These are phyloP conservation scores for Macropodus opercularis DNA, from an alignment of 2,797 vertebrate species.

Conservation along the genomic window DNA sequence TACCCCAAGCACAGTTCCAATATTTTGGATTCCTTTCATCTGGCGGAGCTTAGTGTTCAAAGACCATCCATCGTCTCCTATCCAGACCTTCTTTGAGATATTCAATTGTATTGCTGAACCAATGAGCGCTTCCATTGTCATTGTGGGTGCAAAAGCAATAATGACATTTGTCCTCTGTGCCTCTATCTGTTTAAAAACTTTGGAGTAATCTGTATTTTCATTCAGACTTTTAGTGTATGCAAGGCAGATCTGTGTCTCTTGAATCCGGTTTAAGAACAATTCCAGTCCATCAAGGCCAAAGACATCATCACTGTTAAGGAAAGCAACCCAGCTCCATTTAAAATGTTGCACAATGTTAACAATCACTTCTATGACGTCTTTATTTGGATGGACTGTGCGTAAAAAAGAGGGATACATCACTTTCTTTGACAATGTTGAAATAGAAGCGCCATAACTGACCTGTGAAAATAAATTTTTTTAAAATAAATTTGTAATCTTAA, in stretches of 20 bases:
- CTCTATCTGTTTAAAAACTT: constrained; percentile 66
- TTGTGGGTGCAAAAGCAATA: constrained; percentile 73
- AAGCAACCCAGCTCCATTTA: constrained; percentile 86
- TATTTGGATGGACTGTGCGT: constrained; percentile 81
- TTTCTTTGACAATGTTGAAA: constrained; percentile 68
- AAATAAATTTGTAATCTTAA: neutral
- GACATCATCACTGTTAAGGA: constrained; percentile 75
- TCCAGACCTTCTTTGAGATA: constrained; percentile 84
- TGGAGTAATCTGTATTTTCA: neutral
- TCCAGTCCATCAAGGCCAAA: constrained; percentile 72
- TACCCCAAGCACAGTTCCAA: constrained; percentile 84
- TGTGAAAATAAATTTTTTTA: constrained; percentile 38
- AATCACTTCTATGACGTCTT: constrained; percentile 77
- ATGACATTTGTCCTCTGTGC: constrained; percentile 64
- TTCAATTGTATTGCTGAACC: constrained; percentile 75
- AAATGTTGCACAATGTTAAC: constrained; percentile 80
- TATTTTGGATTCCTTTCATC: constrained; percentile 69
- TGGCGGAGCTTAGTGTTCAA: constrained; percentile 67
- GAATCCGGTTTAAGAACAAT: constrained; percentile 67
- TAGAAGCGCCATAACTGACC: constrained; percentile 76
- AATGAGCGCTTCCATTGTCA: constrained; percentile 63
- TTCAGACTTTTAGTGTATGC: constrained; percentile 76
- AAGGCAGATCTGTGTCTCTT: constrained; percentile 70
- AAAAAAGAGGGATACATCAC: constrained; percentile 81
- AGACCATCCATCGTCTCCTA: constrained; percentile 84